Evolutionary conservation across 2,113 vertebrate genomes (phyloP).

Genomic region (Taurulus bubalis): DNA sequence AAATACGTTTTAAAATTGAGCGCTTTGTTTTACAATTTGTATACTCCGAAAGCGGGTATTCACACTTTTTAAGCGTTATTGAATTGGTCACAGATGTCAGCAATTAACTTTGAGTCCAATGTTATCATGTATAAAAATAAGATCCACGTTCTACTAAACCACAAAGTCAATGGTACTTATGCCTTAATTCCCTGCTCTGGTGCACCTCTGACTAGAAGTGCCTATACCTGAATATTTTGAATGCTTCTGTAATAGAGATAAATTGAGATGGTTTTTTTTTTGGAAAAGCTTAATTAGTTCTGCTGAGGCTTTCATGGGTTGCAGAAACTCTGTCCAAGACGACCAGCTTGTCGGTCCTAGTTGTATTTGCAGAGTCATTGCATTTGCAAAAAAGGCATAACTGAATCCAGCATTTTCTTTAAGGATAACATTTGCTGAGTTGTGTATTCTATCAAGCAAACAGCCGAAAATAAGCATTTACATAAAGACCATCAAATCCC

Average conservation of each 20-base stretch:
- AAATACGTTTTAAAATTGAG: too few relatives aligned
- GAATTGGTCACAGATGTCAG: neutral
- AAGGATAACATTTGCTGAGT: slow-evolving; percentile 24
- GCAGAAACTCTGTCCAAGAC: slow-evolving; percentile 1
- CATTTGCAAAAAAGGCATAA: slow-evolving; percentile 5
- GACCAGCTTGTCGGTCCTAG: neutral
- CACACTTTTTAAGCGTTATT: neutral
- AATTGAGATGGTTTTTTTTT: neutral
- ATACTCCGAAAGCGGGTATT: too few relatives aligned
- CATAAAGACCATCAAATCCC: slow-evolving; percentile 35
- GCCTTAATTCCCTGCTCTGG: neutral
- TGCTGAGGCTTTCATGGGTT: neutral
- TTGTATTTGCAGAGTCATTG: slow-evolving; percentile 7
- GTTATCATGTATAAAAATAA: neutral
- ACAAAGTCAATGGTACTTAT: neutral
- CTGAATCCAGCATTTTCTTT: slow-evolving; percentile 5
- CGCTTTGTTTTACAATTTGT: too few relatives aligned
- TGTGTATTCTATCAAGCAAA: slow-evolving; percentile 36
- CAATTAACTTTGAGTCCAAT: neutral
- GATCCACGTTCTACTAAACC: neutral
- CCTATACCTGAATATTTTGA: neutral
- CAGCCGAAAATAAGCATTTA: slow-evolving; percentile 21
- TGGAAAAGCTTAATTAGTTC: neutral
- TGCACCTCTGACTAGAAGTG: neutral
- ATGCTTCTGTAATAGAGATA: neutral